Conservation (phyloP, 2,888 invertebrate species). For the Agonopterix heracliana region DNA sequence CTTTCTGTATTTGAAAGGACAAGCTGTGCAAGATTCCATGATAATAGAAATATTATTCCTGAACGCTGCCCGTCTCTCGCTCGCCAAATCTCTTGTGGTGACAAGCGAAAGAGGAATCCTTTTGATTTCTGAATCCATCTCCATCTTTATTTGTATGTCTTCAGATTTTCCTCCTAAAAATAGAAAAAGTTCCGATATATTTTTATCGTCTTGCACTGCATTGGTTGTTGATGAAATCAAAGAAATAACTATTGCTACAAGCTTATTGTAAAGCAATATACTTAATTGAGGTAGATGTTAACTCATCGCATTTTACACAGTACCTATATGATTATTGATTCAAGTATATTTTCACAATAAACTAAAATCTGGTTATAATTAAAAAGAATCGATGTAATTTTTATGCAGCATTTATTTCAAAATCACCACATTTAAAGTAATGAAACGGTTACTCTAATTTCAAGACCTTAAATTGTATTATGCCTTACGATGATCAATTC, state of each 20-base stretch:
- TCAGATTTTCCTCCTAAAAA: slow-evolving; percentile 66
- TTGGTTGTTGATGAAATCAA: background rate
- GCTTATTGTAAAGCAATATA: too few species aligned
- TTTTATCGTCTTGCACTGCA: slow-evolving; percentile 1
- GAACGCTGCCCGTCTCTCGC: slow-evolving; percentile 50
- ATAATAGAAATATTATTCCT: slow-evolving; percentile 56
- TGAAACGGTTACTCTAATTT: too few species aligned
- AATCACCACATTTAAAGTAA: too few species aligned
- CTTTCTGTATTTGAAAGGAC: slow-evolving; percentile 65
- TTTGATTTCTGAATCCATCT: slow-evolving; percentile 32
- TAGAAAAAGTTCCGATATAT: slow-evolving; percentile 66
- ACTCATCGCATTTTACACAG: too few species aligned
- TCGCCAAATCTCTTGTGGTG: slow-evolving; percentile 21
- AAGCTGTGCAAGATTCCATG: slow-evolving; percentile 56
- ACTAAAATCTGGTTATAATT: too few species aligned
- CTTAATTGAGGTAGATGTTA: too few species aligned
- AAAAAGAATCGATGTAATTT: too few species aligned
- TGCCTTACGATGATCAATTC: too few species aligned
- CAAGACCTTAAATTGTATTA: too few species aligned
- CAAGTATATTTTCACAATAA: too few species aligned
- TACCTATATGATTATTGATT: too few species aligned
- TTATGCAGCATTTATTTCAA: too few species aligned
- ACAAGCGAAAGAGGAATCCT: background rate
- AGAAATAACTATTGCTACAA: background rate
- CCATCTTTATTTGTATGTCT: slow-evolving; percentile 43